These are phyloP conservation scores for Leucoraja erinaceus DNA, from an alignment of 2,113 vertebrate species.

Conservation along the genomic window DNA sequence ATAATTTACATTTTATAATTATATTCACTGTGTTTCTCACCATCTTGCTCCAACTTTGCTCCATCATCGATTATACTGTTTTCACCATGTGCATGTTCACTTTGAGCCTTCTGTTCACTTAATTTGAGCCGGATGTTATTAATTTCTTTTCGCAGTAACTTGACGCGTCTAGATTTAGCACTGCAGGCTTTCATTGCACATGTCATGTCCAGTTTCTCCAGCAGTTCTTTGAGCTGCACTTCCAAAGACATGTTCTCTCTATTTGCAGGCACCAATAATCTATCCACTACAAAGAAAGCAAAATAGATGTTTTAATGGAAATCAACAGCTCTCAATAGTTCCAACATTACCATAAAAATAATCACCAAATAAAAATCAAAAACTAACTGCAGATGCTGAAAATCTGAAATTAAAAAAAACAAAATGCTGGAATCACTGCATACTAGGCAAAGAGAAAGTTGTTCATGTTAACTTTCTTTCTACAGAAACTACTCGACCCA, in stretches of 20 bases:
- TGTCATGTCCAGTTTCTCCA: conserved; percentile 89
- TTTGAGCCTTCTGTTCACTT: conserved; percentile 66
- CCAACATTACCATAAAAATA: not conserved
- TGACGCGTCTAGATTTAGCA: conserved; percentile 85
- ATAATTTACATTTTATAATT: not conserved
- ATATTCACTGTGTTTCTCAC: conserved; percentile 66
- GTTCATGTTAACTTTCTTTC: no score
- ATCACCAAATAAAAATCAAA: not conserved
- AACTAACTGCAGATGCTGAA: not conserved
- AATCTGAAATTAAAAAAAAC: not conserved
- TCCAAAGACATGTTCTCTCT: conserved; percentile 74
- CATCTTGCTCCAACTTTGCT: conserved; percentile 50
- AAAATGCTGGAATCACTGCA: no score
- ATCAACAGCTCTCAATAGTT: not conserved
- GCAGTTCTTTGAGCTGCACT: conserved; percentile 79
- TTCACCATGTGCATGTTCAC: conserved; percentile 53
- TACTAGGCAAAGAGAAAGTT: no score
- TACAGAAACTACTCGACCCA: no score
- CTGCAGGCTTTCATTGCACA: conserved; percentile 91
- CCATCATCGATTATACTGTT: conserved; percentile 61
- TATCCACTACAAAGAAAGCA: conserved; percentile 70
- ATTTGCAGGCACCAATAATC: conserved; percentile 73
- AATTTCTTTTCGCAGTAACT: conserved; percentile 86
- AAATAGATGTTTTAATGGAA: conserved; percentile 31
- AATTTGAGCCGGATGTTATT: conserved; percentile 73